These are phyloP conservation scores for Liopterus haemorrhoidalis DNA, from an alignment of 2,888 invertebrate genomes.

Conservation along the genomic window DNA sequence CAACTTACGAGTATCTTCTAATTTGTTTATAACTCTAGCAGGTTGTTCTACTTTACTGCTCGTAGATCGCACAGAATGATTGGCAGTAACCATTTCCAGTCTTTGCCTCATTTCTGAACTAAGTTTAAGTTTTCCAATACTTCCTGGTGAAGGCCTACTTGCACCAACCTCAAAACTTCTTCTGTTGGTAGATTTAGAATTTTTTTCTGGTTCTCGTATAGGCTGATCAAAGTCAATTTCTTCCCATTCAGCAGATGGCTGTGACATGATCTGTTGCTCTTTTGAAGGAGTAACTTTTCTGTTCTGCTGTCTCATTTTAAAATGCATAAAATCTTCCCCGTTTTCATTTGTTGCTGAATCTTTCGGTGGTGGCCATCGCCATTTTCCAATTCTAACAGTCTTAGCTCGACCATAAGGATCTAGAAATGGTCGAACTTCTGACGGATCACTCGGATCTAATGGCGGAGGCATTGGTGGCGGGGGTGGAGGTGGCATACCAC, in stretches of 20 bases:
- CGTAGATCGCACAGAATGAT: conserved; percentile 76
- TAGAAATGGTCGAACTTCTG: conserved; percentile 74
- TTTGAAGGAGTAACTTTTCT: conserved; percentile 71
- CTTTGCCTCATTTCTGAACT: conserved; percentile 89
- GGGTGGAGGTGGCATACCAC: conserved; percentile 64
- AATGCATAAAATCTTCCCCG: conserved; percentile 78
- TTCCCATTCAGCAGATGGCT: conserved; percentile 71
- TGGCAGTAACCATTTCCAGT: conserved; percentile 81
- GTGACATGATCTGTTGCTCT: conserved; percentile 47
- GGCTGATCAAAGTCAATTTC: conserved; percentile 70
- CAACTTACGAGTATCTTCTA: conserved; percentile 79
- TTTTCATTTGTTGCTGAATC: conserved; percentile 60
- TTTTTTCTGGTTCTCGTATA: conserved; percentile 36
- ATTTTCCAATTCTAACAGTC: conserved; percentile 90
- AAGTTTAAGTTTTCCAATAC: conserved; percentile 82
- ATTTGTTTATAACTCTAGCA: conserved; percentile 66
- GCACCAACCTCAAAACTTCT: conserved; percentile 77
- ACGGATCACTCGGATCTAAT: conserved; percentile 71
- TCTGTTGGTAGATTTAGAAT: conserved; percentile 38
- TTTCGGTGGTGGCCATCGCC: conserved; percentile 91
- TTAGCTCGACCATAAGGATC: conserved; percentile 91
- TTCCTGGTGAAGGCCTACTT: conserved; percentile 75
- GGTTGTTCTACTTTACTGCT: conserved; percentile 64
- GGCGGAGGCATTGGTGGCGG: conserved; percentile 89
- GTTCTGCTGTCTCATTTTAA: conserved; percentile 75